Evolutionary conservation across 2,888 invertebrate genomes (phyloP).

Genomic region (Prosopocoilus inquinatus): DNA sequence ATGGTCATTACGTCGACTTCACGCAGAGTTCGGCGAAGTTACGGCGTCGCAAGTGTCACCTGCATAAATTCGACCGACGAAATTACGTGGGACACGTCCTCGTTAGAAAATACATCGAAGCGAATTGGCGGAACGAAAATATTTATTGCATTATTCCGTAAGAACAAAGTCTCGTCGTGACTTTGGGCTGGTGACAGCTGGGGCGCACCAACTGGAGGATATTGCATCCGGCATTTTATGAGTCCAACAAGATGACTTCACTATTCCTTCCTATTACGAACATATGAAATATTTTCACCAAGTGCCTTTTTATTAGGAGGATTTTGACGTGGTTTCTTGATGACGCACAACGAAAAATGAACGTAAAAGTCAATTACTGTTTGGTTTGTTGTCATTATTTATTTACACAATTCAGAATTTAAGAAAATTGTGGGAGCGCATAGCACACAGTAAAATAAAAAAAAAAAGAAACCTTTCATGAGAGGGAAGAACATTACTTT

Average conservation of each 20-base stretch:
- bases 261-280: conserved; percentile 2
- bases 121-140: conserved; percentile 9
- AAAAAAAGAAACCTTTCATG: too few species aligned
- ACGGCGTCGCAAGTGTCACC: not conserved
- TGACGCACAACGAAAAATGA: too few species aligned
- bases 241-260: conserved; percentile 27
- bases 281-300: not conserved
- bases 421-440: too few species aligned
- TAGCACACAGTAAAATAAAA: too few species aligned
- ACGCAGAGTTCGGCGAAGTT: not conserved
- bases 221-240: conserved; percentile 29
- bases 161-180: conserved; percentile 23
- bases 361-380: too few species aligned
- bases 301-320: too few species aligned
- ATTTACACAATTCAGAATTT: too few species aligned
- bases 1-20: not conserved
- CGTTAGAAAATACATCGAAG: conserved; percentile 4
- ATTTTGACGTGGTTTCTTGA: too few species aligned
- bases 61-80: not conserved
- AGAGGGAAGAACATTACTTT: too few species aligned
- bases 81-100: not conserved
- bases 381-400: too few species aligned
- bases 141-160: conserved; percentile 13
- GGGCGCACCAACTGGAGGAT: conserved; percentile 27
- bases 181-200: conserved; percentile 29